These are phyloP conservation scores for Nomada ruficornis DNA, from an alignment of 2,888 invertebrate species.

Conservation along the genomic window DNA sequence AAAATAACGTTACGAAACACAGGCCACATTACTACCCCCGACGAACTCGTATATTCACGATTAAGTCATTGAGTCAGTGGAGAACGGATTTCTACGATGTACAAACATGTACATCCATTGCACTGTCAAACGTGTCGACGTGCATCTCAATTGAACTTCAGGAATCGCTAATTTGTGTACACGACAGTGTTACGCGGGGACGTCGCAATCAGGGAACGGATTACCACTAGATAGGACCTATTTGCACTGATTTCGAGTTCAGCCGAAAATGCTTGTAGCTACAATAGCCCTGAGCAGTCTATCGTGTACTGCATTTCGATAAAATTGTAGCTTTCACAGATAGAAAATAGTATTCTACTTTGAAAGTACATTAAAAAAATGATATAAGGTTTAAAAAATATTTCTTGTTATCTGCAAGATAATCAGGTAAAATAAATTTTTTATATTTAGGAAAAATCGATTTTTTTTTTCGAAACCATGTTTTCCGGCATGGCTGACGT, in stretches of 20 bases:
- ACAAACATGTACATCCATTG: not conserved
- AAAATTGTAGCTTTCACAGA: no score
- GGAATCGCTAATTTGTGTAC: slow-evolving; percentile 10
- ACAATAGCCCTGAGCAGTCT: no score
- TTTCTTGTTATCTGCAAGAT: no score
- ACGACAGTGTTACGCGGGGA: slow-evolving; percentile 4
- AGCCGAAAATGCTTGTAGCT: not conserved
- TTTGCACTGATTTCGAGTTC: not conserved
- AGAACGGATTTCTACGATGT: not conserved
- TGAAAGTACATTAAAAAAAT: no score
- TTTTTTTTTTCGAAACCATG: no score
- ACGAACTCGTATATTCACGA: not conserved
- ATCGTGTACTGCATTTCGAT: no score
- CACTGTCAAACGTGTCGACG: slow-evolving; percentile 1
- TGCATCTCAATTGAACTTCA: slow-evolving; percentile 6
- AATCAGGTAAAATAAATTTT: no score
- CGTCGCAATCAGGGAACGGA: not conserved
- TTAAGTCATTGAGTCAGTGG: slow-evolving; percentile 13
- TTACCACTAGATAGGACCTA: not conserved
- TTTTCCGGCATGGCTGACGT: no score
- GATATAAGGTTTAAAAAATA: no score
- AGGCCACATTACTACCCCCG: not conserved
- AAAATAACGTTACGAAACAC: not conserved
- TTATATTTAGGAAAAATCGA: no score
- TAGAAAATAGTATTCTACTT: no score